phyloP scores from a whole-genome alignment of 2,797 vertebrate species.

The Rhynchotus rufescens region DNA sequence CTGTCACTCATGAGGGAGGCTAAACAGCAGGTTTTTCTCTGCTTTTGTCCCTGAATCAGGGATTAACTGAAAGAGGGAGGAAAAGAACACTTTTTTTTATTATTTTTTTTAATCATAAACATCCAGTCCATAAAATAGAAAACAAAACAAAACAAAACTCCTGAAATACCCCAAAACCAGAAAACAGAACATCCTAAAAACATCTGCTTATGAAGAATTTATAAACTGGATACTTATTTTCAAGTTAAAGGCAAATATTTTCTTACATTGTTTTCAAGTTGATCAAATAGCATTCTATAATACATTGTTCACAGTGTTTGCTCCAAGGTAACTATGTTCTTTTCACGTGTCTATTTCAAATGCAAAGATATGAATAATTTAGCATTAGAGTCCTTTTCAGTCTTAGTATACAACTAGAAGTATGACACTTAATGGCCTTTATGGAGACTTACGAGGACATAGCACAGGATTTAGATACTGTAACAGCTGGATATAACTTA shows the following conservation, averaged over 20 bases:
- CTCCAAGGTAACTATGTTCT: background rate
- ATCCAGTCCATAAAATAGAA: background rate
- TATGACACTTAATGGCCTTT: background rate
- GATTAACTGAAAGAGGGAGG: background rate
- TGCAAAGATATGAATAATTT: background rate
- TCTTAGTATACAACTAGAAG: background rate
- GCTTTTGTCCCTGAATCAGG: background rate
- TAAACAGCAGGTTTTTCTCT: background rate
- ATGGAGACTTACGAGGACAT: background rate
- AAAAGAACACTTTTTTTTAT: background rate
- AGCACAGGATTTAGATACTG: background rate
- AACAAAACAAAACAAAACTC: background rate
- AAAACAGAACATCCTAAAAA: background rate
- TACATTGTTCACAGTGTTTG: background rate
- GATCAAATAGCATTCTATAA: background rate
- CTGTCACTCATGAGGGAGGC: background rate
- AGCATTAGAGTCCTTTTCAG: background rate
- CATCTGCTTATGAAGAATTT: background rate
- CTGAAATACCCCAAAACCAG: background rate
- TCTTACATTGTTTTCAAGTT: background rate
- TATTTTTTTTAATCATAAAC: background rate
- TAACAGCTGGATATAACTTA: background rate
- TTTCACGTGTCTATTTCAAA: background rate
- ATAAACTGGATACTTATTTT: background rate
- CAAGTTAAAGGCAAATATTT: constrained; percentile 2